Conservation (phyloP, 2,888 invertebrate genomes). For the Caenorhabditis imperialis region DNA sequence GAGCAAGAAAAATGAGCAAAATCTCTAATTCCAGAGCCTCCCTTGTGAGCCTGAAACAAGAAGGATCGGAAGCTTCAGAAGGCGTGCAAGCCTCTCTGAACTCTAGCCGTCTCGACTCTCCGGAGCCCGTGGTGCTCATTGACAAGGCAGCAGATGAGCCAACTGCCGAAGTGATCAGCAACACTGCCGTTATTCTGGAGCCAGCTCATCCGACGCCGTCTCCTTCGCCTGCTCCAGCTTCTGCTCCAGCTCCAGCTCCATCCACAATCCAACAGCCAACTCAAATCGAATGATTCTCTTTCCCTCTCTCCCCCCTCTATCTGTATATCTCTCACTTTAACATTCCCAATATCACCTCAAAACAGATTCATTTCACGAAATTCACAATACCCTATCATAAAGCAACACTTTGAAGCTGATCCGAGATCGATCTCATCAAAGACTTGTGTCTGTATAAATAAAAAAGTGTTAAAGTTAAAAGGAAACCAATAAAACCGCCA, state of each 20-base stretch:
- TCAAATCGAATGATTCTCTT: conserved; percentile 20
- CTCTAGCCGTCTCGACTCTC: too few relatives aligned
- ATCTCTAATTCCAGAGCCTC: too few relatives aligned
- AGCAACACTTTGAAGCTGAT: conserved; percentile 28
- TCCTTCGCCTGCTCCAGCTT: background rate
- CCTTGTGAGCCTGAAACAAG: too few relatives aligned
- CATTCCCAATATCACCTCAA: background rate
- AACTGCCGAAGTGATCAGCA: conserved; percentile 41
- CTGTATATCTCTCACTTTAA: background rate
- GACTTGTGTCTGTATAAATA: conserved; percentile 14
- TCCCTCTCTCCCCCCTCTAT: background rate
- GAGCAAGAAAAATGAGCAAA: too few relatives aligned
- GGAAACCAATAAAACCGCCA: background rate
- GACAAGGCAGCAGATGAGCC: background rate
- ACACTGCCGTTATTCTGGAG: conserved; percentile 39
- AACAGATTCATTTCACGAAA: background rate
- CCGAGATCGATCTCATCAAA: conserved; percentile 18
- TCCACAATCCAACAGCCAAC: conserved; percentile 26
- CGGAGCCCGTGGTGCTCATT: background rate
- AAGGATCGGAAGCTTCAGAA: too few relatives aligned
- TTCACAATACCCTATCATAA: conserved; percentile 32
- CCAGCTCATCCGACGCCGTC: background rate
- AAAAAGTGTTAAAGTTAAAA: background rate
- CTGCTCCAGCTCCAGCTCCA: background rate
- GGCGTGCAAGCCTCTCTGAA: too few relatives aligned